Evolutionary conservation across 2,113 vertebrate species (phyloP).

Genomic region (Cisticola juncidis): DNA sequence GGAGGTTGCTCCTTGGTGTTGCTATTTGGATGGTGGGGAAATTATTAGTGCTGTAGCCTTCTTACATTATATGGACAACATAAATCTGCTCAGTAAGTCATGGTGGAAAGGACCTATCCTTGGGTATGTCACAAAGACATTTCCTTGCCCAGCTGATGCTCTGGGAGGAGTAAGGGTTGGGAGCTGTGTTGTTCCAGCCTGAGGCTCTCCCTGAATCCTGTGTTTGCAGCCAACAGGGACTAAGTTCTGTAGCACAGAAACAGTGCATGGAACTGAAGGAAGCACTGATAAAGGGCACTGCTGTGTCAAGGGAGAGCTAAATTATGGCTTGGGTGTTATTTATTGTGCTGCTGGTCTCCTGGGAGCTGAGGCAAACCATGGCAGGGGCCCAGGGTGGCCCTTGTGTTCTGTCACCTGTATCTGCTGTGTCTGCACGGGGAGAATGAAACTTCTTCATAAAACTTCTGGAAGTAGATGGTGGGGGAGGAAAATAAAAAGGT

Average conservation of each 20-base stretch:
- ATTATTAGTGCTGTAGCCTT: not conserved
- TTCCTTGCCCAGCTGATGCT: not conserved
- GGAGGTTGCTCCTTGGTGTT: not conserved
- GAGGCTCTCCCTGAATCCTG: not conserved
- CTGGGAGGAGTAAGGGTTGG: not conserved
- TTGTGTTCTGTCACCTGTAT: not conserved
- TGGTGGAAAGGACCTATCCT: not conserved
- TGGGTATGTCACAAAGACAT: not conserved
- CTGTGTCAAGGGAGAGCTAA: not conserved
- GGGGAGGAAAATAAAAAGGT: too few relatives aligned
- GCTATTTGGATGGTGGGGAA: not conserved
- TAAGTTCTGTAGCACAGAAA: not conserved
- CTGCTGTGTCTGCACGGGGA: not conserved
- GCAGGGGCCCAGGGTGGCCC: rapidly evolving
- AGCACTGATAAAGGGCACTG: not conserved
- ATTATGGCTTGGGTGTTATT: not conserved
- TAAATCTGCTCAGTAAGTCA: not conserved
- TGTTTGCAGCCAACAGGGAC: not conserved
- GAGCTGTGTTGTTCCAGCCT: not conserved
- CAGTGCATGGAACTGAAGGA: not conserved
- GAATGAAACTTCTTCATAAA: not conserved
- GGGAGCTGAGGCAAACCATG: not conserved
- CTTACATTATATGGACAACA: not conserved
- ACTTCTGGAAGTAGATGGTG: not conserved
- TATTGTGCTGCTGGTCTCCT: not conserved